Conservation (phyloP, 2,888 invertebrate species). For the Mythimna impura region DNA sequence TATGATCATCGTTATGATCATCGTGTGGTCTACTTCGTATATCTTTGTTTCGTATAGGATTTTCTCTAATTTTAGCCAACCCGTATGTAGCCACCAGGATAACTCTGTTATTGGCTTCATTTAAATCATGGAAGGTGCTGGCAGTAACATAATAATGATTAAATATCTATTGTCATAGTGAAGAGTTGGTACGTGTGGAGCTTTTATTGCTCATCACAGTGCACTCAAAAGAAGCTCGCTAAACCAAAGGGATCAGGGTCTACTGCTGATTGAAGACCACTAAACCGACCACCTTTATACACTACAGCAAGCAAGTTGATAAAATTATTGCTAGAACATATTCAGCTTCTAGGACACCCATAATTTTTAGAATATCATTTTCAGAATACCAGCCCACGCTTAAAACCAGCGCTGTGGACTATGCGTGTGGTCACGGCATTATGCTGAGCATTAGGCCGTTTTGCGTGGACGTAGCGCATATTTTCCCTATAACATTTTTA, state of each 20-base stretch:
- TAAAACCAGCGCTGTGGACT: too few relatives aligned
- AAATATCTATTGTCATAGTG: not conserved
- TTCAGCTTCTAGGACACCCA: not conserved
- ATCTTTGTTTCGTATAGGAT: too few relatives aligned
- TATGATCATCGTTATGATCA: not conserved
- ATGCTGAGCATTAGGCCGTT: too few relatives aligned
- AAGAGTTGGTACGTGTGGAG: not conserved
- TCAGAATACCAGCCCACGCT: too few relatives aligned
- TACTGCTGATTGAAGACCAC: not conserved
- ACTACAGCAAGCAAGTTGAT: not conserved
- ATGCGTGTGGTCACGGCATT: too few relatives aligned
- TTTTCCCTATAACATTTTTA: too few relatives aligned
- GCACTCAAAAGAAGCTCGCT: not conserved
- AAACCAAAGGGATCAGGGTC: not conserved
- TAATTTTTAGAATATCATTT: not conserved
- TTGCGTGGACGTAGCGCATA: too few relatives aligned
- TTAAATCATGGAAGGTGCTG: not conserved
- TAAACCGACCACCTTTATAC: not conserved
- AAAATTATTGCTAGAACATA: too few relatives aligned
- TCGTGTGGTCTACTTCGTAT: not conserved
- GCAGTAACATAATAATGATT: not conserved
- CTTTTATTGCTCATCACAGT: not conserved
- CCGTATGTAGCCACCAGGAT: not conserved
- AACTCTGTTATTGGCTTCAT: not conserved
- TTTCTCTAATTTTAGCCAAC: not conserved